Evolutionary conservation across 2,888 invertebrate genomes (phyloP), one percentile per base, ranked within the genome.

Genomic region (Erebia ligea): DNA sequence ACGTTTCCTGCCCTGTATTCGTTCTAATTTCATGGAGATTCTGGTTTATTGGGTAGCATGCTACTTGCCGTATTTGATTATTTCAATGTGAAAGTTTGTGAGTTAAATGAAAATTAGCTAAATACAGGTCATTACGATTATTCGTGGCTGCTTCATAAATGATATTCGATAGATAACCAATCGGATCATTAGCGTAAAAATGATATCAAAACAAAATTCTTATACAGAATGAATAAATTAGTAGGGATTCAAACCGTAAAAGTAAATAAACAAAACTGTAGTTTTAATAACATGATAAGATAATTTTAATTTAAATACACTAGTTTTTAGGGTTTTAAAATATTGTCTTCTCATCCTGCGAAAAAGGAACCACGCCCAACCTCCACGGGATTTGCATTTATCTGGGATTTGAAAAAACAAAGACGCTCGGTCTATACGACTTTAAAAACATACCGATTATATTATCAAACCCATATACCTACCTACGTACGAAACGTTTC

Each of bases 21-120:
- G 45, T 45, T 45, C 45, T 45, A 59, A 42, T 59, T 40, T n/a
- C 59, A 17, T 59, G 42, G 40, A 58, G 17, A 10, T 54, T 54
- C 34, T 15, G 3, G 25, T 58, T 58, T 58, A 58, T 34, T 25
- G 34, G 57, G 8, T 58, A 34, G 13, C 6, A 34, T 13, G 45
- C 45, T 45, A 11, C 54, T 54, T 54, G 19, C 17, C 52, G 8
- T 17, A 52, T 2, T n/a, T 17, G 17, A 17, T 52, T 17, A 52
- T 17, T 9, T 25, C 5, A 34, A 34, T 34, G 34, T 34, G 34
- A 34, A 34, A 34, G 34, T 34, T 34, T 6, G 34, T 34, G 34
- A 1, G 6, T 6, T 34, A 34, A 6, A 34, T 34, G 34, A 34
- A 34, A 34, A 25, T 25, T 25, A 34, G 34, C 34, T 34, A 34